Conservation (phyloP, 2,797 vertebrate genomes). For the Remorina albescens region DNA sequence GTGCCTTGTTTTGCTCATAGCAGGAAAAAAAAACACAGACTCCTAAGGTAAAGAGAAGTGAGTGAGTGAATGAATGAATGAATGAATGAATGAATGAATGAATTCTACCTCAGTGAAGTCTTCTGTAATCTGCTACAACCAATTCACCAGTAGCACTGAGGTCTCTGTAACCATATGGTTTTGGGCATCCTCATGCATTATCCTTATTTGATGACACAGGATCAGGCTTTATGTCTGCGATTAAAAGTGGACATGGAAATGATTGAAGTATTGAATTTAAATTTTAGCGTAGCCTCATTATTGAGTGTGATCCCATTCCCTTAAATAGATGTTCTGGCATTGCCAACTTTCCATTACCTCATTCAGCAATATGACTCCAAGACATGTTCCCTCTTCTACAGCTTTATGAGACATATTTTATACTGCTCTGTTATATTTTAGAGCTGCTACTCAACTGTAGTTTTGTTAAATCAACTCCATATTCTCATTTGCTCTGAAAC, state of each 20-base stretch:
- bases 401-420: constrained; percentile 50
- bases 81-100: no score
- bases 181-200: constrained; percentile 10
- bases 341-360: constrained; percentile 71
- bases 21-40: constrained; percentile 20
- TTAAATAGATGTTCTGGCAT: constrained; percentile 63
- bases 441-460: constrained; percentile 1
- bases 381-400: constrained; percentile 37
- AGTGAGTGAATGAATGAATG: constrained; percentile 33
- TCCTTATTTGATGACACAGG: constrained; percentile 25
- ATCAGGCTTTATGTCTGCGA: constrained; percentile 13
- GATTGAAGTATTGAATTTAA: constrained; percentile 39
- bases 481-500: not conserved
- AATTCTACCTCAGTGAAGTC: constrained; percentile 19
- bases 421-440: constrained; percentile 20
- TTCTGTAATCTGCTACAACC: constrained; percentile 17
- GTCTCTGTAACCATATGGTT: constrained; percentile 23
- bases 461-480: constrained; percentile 9
- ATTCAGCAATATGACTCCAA: constrained; percentile 59
- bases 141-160: constrained; percentile 15
- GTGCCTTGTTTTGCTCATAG: constrained; percentile 19
- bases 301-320: constrained; percentile 58
- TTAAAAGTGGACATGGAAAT: constrained; percentile 26
- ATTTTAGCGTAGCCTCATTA: constrained; percentile 42
- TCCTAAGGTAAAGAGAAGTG: constrained; percentile 3